Evolutionary conservation across 2,888 invertebrate genomes (phyloP).

Genomic region (Sinodicranocentrus sp.): DNA sequence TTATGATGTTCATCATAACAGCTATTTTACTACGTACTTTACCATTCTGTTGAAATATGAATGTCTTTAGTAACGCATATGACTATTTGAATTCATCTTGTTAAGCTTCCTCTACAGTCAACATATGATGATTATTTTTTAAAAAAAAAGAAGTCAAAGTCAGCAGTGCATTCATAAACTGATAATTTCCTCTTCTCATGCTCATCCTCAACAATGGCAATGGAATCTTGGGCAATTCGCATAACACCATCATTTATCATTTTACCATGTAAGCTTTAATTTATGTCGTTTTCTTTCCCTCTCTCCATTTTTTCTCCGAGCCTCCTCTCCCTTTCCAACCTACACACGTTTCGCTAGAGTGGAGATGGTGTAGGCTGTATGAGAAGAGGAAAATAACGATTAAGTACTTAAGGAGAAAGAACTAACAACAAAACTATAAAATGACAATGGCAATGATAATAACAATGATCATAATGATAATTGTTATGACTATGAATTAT

Average conservation of each 20-base stretch:
- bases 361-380: background rate
- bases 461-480: constrained; percentile 67
- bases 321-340: background rate
- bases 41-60: no score
- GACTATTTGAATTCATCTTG: no score
- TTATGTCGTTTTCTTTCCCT: constrained; percentile 36
- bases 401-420: constrained; percentile 48
- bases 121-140: no score
- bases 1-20: no score
- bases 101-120: no score
- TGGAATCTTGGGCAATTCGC: constrained; percentile 43
- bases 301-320: background rate
- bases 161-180: no score
- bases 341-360: background rate
- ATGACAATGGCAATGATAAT: constrained; percentile 68
- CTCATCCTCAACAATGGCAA: constrained; percentile 20
- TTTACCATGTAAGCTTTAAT: constrained; percentile 52
- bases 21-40: no score
- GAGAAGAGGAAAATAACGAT: no score
- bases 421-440: constrained; percentile 64
- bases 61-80: no score
- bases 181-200: background rate
- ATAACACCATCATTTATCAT: constrained; percentile 66
- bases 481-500: constrained; percentile 66
- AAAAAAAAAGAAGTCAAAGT: no score